Base-by-base conservation (phyloP, 1,140 invertebrate genomes). In the Mercenaria mercenaria region DNA sequence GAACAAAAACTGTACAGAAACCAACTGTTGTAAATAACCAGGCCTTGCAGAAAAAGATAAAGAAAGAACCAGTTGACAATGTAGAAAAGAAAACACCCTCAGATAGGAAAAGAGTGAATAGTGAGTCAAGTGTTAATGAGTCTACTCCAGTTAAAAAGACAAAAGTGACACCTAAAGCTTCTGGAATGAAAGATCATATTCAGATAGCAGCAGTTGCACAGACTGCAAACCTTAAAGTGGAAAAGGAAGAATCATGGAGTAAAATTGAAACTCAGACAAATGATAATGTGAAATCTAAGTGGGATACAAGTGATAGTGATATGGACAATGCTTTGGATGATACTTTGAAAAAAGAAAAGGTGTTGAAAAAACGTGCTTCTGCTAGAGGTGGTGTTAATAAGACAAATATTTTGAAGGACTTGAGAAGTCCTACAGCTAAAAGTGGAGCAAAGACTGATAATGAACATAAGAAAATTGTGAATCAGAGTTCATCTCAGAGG, bases 221-320 rank as follows among this genome's bases (percentile, higher is more conserved):
- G 34, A 4, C 50, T 72, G 47, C 67, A 37, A 76, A 86, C 43
- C n/a, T 64, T 20, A 87, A 87, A 37, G 79, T 80, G 39, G 85
- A 37, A 91, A 86, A 89, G 8, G 91, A 93, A 80, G 93, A 95
- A 88, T 93, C 94, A 0, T 95, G 94, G 94, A 95, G 93, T 87
- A 93, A 95, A 83, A 93, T 95, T 77, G 94, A 95, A 47, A 94
- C 92, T 72, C 83, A 91, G 43, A 91, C 92, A 37, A 92, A 89
- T 39, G 92, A 92, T 64, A 92, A 92, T 82, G 89, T 91, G 1
- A 95, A 95, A 91, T 93, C 92, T 39, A 94, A 94, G 84, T 95
- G 94, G 94, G 94, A 95, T 69, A 95, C 94, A 41, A 95, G 94
- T 93, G 94, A 94, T 50, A 95, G 94, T 93, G 94, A 95, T 41